A percentile compares a stretch with the other conserved stretches of the same genome.
Evolutionary conservation across 1,140 invertebrate species (phyloP).

Genomic region (Pectinophora gossypiella): DNA sequence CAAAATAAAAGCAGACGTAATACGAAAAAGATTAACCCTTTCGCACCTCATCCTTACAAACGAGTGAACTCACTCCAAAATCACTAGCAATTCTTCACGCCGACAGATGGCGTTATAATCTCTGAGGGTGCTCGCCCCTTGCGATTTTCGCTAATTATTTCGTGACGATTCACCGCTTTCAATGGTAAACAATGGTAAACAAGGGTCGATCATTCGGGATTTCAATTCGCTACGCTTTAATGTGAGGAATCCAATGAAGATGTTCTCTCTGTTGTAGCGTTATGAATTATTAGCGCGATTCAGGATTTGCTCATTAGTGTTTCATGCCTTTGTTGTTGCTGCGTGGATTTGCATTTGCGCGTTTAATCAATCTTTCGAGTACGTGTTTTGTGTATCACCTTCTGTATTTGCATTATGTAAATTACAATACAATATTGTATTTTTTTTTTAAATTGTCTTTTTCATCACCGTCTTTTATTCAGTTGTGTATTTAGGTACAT

Average conservation of each 20-base stretch:
- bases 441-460: too few relatives aligned
- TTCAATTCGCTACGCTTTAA: not conserved
- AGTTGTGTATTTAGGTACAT: too few relatives aligned
- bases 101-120: constrained; percentile 19
- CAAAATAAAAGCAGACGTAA: too few relatives aligned
- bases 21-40: too few relatives aligned
- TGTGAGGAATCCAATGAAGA: not conserved
- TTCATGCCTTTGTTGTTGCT: not conserved
- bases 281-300: not conserved
- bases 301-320: not conserved
- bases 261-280: not conserved
- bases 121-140: constrained; percentile 10
- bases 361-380: not conserved
- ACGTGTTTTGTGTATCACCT: too few relatives aligned
- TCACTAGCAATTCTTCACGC: not conserved
- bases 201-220: constrained; percentile 1
- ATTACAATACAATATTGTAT: too few relatives aligned
- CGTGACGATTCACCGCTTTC: constrained; percentile 37
- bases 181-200: constrained; percentile 33
- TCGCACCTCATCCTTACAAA: too few relatives aligned
- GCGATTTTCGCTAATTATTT: constrained; percentile 38
- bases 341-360: not conserved
- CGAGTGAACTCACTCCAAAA: not conserved
- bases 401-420: too few relatives aligned
- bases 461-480: too few relatives aligned